Base-by-base conservation (phyloP, 2,113 vertebrate species). In the Tylochromis polylepis region DNA sequence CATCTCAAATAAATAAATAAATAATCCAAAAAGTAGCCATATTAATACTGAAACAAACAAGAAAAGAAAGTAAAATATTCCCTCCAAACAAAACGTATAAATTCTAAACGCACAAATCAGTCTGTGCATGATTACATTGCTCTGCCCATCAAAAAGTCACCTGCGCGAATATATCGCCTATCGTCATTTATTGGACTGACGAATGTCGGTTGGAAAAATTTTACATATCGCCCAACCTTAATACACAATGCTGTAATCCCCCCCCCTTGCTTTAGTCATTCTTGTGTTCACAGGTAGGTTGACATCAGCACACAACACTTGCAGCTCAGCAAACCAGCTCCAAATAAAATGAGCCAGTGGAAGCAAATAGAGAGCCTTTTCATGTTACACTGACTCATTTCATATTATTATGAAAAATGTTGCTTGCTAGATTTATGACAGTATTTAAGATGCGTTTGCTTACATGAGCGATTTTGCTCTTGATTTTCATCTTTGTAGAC, bases 401-500 rank as follows among this genome's bases (percentile, higher is more conserved):
- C 0, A 5, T 27, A 0, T 22, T 57, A 24, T 36, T 41, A 15
- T 27, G 1, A n/a, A 20, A 57, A 41, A 22, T 60, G 10, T n/a
- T 12, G 46, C 43, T 55, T 6, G 3, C 18, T 43, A 43, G 65
- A 27, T 12, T 70, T 70, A 38, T 41, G 27, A 34, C 57, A 22
- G 12, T 79, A 11, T 27, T 60, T 36, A 43, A 43, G 58, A 72
- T 27, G 14, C 4, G 22, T 75, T 75, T 49, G 55, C n/a, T 11
- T 24, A 31, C 58, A 14, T 3, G 20, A 15, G 11, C 31, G 3
- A 49, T 62, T 51, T 20, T 43, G 29, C 31, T 57, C 11, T 12
- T 80, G 7, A 9, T 27, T 34, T 60, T 82, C 8, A 20, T 56
- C 65, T 56, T 53, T 84, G 60, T 87, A 99, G 99, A 99, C 93